These are phyloP conservation scores for Gallinago jamesoni DNA, from an alignment of 2,113 vertebrate species.

Conservation along the genomic window DNA sequence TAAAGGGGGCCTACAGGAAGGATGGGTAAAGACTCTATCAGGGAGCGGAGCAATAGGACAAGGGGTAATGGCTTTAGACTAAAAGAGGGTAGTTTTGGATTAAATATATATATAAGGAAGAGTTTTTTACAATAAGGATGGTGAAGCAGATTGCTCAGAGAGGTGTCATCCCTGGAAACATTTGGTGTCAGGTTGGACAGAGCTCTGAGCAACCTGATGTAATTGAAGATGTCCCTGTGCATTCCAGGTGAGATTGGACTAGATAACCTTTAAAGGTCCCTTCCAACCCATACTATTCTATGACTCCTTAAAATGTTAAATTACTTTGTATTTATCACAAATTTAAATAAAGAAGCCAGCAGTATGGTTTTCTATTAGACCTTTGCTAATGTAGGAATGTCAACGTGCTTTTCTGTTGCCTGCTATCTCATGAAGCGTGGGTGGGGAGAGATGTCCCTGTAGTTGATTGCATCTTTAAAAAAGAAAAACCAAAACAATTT, in stretches of 20 bases:
- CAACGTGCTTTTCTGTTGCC: fast-evolving
- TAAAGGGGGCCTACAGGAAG: not conserved
- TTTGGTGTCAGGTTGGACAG: not conserved
- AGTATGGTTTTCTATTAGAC: fast-evolving
- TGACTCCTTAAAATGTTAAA: fast-evolving
- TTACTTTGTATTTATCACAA: fast-evolving
- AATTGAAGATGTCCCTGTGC: not conserved
- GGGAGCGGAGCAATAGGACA: not conserved
- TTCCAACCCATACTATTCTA: not conserved
- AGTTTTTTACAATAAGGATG: not conserved
- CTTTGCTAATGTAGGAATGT: fast-evolving
- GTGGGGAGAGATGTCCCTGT: fast-evolving
- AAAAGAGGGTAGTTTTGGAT: not conserved
- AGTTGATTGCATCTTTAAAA: fast-evolving
- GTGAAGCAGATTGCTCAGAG: not conserved
- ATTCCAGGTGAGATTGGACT: not conserved
- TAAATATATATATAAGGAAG: not conserved
- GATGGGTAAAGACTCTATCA: not conserved
- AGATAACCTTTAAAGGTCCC: not conserved
- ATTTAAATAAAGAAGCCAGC: fast-evolving
- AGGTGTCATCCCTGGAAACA: not conserved
- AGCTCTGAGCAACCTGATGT: not conserved
- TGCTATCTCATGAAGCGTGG: fast-evolving
- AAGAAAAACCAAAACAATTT: fast-evolving
- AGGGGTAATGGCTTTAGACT: not conserved